These are phyloP conservation scores for Leptinotarsa lineolata DNA, from an alignment of 1,140 invertebrate species.

Conservation along the genomic window DNA sequence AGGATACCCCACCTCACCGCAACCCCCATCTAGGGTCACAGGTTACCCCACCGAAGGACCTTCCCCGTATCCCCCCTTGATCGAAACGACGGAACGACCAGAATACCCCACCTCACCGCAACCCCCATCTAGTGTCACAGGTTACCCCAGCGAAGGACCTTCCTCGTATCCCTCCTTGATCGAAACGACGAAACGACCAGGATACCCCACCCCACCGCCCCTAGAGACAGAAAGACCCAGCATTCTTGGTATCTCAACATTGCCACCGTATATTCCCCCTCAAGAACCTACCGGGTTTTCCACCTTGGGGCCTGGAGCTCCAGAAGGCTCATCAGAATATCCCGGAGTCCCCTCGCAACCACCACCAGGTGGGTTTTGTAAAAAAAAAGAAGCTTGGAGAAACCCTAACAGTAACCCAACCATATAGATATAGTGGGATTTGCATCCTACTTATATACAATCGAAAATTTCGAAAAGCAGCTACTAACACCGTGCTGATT, in stretches of 20 bases:
- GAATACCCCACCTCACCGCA: too few species aligned
- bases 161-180: slow-evolving; percentile 33
- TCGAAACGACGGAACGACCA: too few species aligned
- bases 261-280: slow-evolving; percentile 1
- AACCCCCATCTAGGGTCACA: too few species aligned
- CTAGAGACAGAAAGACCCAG: background rate
- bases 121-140: too few species aligned
- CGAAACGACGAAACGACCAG: slow-evolving; percentile 17
- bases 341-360: background rate
- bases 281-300: slow-evolving; percentile 37
- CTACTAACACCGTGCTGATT: too few species aligned
- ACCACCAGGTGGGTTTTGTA: slow-evolving; percentile 17
- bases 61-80: too few species aligned
- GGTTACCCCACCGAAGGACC: too few species aligned
- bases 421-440: too few species aligned
- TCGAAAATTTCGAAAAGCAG: too few species aligned
- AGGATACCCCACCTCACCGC: too few species aligned
- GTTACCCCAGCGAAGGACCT: background rate
- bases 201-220: slow-evolving; percentile 5
- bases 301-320: slow-evolving; percentile 1
- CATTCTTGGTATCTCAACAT: background rate
- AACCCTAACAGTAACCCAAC: too few species aligned
- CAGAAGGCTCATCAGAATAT: background rate
- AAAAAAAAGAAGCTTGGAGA: background rate
- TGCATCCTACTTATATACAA: too few species aligned